A percentile compares a stretch with the other conserved stretches of the same genome.
These are phyloP conservation scores for Neotoma lepida DNA, from an alignment of 2,113 vertebrate genomes.

Conservation along the genomic window DNA sequence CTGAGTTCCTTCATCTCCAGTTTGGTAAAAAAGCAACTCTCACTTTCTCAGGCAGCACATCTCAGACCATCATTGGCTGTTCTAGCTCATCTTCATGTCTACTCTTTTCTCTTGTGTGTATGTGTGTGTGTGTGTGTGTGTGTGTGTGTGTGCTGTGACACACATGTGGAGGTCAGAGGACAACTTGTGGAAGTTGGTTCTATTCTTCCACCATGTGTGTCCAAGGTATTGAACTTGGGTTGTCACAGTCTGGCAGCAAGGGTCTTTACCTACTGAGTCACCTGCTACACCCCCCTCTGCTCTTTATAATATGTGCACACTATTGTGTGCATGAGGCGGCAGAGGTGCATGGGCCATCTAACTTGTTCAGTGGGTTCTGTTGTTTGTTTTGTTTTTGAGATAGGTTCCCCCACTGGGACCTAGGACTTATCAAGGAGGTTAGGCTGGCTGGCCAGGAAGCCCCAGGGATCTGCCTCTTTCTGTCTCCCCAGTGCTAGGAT, in stretches of 20 bases:
- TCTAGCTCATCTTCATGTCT: neutral
- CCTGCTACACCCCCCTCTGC: neutral
- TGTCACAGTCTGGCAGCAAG: neutral
- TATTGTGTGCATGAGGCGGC: neutral
- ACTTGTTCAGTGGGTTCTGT: neutral
- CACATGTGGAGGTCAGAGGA: neutral
- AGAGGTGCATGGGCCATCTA: neutral
- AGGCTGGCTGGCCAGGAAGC: neutral
- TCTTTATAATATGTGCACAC: neutral
- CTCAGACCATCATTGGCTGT: neutral
- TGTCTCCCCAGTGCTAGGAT: neutral
- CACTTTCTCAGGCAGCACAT: conserved; percentile 1
- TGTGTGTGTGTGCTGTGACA: neutral
- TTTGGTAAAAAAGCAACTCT: neutral
- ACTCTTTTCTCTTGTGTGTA: neutral
- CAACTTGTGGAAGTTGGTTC: neutral
- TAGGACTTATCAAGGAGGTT: neutral
- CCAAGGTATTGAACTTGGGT: neutral
- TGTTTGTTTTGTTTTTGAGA: neutral
- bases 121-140: neutral
- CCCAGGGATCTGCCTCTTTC: neutral
- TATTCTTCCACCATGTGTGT: neutral
- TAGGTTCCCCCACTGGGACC: neutral
- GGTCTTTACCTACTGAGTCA: neutral
- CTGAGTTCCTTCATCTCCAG: neutral